These are phyloP conservation scores for Hybognathus amarus DNA, from an alignment of 2,797 vertebrate genomes.

Conservation along the genomic window DNA sequence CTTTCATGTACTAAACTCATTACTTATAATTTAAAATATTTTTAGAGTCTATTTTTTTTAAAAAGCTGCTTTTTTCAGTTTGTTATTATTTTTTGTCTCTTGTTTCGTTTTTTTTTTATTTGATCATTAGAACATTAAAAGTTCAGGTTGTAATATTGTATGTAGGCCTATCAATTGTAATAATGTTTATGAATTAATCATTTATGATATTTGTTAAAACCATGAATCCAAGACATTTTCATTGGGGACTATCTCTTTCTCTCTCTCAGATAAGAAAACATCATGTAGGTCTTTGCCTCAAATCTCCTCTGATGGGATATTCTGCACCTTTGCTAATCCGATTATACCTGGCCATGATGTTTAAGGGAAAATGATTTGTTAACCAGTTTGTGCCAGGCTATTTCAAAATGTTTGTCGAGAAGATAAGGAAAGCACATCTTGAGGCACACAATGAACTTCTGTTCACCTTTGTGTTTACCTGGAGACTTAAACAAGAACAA, in stretches of 20 bases:
- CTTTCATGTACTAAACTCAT: background rate
- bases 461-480: slow-evolving; percentile 15
- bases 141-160: background rate
- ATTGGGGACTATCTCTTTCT: too few relatives aligned
- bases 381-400: slow-evolving; percentile 38
- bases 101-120: background rate
- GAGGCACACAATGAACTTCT: slow-evolving; percentile 23
- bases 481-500: slow-evolving; percentile 7
- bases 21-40: background rate
- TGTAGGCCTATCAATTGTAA: background rate
- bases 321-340: slow-evolving; percentile 71
- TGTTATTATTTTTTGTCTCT: background rate
- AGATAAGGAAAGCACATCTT: slow-evolving; percentile 37
- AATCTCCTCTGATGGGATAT: slow-evolving; percentile 69
- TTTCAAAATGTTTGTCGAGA: slow-evolving; percentile 32
- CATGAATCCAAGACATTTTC: too few relatives aligned
- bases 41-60: too few relatives aligned
- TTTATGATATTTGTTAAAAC: too few relatives aligned
- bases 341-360: slow-evolving; percentile 72
- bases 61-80: background rate
- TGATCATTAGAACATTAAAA: background rate
- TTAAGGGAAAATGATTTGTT: slow-evolving; percentile 48
- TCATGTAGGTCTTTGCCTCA: slow-evolving; percentile 68
- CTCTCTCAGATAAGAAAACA: slow-evolving; percentile 72
- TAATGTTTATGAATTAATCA: too few relatives aligned